Percentiles rank a stretch among this genome's conserved stretches.
Evolutionary conservation across 2,797 vertebrate genomes (phyloP).

Genomic region (Hapalemur alaotrensis): DNA sequence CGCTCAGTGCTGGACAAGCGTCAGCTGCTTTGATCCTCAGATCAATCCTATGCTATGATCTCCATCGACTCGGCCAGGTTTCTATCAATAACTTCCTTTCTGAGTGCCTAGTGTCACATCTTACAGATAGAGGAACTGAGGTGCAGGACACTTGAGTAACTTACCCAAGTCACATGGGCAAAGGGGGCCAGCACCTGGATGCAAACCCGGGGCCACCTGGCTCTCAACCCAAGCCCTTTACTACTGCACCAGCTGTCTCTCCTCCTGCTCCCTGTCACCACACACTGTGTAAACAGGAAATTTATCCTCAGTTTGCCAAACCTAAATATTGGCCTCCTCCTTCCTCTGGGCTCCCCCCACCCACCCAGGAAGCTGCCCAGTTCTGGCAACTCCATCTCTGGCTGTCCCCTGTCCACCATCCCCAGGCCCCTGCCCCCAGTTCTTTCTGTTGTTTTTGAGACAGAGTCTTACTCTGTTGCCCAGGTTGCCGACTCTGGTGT

Average conservation of each 20-base stretch:
- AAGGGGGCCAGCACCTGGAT: not conserved
- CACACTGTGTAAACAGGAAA: not conserved
- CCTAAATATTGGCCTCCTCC: not conserved
- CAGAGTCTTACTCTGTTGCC: no score
- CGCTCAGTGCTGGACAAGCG: rapidly evolving
- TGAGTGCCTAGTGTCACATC: not conserved
- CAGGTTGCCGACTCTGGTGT: no score
- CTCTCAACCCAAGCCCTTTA: not conserved
- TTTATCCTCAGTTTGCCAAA: not conserved
- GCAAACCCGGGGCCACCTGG: not conserved
- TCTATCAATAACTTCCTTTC: not conserved
- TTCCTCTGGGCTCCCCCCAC: no score
- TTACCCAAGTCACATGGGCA: not conserved
- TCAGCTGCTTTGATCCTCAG: not conserved
- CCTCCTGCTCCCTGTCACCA: not conserved
- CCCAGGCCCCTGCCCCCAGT: not conserved
- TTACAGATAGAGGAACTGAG: not conserved
- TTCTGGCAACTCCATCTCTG: not conserved
- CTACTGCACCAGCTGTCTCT: not conserved
- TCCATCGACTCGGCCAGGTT: not conserved
- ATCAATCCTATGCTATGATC: not conserved
- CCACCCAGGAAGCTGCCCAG: not conserved
- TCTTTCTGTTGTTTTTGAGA: no score
- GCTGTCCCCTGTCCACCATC: not conserved
- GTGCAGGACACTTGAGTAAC: not conserved